Evolutionary conservation across 2,888 invertebrate genomes (phyloP), one percentile per base, ranked within the genome.

Genomic region (Orgyia antiqua): DNA sequence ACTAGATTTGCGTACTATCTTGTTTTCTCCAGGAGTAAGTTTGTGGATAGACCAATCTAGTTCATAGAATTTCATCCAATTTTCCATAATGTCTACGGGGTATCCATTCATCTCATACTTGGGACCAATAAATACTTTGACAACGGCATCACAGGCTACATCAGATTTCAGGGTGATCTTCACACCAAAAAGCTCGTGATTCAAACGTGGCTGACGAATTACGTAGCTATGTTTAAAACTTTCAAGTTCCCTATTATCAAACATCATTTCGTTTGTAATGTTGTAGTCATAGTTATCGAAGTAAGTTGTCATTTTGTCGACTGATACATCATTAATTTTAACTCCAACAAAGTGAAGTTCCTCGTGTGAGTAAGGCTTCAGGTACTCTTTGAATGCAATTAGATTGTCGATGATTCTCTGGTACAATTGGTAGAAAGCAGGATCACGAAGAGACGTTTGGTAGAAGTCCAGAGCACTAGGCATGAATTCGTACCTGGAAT

Each of bases 101-200:
- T 82, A 86, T 24, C 87, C 87, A 25, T 86, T 82, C 43, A 87
- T 77, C 55, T 92, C 89, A 58, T 89, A 90, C 68, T 91, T 92
- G 4, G 93, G 93, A 41, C 91, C 93, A 18, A 93, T 55, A 87
- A 90, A 93, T 12, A 92, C 70, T 46, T 90, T 90, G 31, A 93
- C 67, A n/a, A 88, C 79, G 2, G 88, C 91, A 38, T 89, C 87
- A 18, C 73, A 74, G 5, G 82, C 72, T 41, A 88, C 84, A 27
- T 91, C 89, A 30, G 92, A 88, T 31, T 87, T 84, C 12, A 93
- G 70, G 21, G 88, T 75, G 45, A 92, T 69, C 34, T 83, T 86
- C 43, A 91, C 86, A 33, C 78, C 82, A 86, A 93, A 94, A 2
- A 88, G 87, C 41, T 91, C 89, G 77, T 93, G 91, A 73, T 92